Evolutionary conservation across 2,888 invertebrate species (phyloP).

Genomic region (Argyresthia albistria): DNA sequence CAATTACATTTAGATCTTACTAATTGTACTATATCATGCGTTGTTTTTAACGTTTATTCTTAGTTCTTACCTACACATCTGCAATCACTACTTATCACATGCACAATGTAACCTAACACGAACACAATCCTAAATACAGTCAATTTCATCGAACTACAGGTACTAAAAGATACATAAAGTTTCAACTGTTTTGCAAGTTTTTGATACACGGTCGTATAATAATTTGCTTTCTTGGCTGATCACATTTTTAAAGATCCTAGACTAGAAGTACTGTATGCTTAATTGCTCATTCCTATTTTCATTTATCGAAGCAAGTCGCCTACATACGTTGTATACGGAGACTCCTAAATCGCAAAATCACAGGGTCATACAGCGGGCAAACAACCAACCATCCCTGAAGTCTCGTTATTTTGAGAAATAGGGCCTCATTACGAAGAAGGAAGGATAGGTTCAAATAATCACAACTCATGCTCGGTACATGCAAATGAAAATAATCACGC

Average conservation of each 20-base stretch:
- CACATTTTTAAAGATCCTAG: too few relatives aligned
- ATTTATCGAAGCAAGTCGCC: conserved; percentile 1
- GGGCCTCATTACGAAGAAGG: conserved; percentile 36
- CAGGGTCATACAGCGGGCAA: too few relatives aligned
- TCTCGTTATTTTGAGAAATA: conserved; percentile 18
- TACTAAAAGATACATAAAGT: conserved; percentile 20
- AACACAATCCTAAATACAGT: conserved; percentile 40
- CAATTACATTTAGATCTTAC: conserved; percentile 6
- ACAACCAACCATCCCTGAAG: too few relatives aligned
- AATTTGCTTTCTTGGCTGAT: too few relatives aligned
- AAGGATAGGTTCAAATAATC: conserved; percentile 31
- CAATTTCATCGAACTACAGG: conserved; percentile 19
- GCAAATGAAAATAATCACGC: conserved; percentile 67
- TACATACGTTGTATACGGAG: background rate
- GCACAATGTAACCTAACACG: conserved; percentile 46
- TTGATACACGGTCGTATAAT: conserved; percentile 5
- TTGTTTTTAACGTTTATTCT: conserved; percentile 24
- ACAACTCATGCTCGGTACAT: conserved; percentile 64
- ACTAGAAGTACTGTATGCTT: too few relatives aligned
- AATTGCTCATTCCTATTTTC: too few relatives aligned
- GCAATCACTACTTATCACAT: conserved; percentile 45
- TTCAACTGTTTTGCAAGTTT: conserved; percentile 23
- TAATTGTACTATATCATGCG: conserved; percentile 25
- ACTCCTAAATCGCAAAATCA: conserved; percentile 17
- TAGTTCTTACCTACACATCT: conserved; percentile 19